phyloP scores from a whole-genome alignment of 2,113 vertebrate species.

The Phaethon lepturus region DNA sequence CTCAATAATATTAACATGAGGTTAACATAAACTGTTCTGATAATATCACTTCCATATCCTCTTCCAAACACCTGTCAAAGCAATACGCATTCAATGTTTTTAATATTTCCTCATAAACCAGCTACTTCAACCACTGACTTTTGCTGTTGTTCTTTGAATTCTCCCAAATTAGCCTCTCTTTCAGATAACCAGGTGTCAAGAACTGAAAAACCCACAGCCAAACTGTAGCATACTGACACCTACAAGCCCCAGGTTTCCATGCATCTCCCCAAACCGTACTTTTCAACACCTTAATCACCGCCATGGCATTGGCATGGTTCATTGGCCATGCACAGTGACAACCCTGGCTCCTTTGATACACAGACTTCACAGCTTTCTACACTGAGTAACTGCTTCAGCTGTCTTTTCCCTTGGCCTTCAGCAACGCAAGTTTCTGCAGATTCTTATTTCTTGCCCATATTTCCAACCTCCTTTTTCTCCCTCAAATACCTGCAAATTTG shows the following conservation, averaged over 20 bases:
- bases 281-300: not conserved
- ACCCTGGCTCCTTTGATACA: not conserved
- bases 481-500: not conserved
- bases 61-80: conserved; percentile 48
- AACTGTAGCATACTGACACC: not conserved
- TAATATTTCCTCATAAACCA: not conserved
- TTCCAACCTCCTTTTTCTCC: not conserved
- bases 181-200: not conserved
- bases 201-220: not conserved
- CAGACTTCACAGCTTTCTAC: not conserved
- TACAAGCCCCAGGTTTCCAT: not conserved
- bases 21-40: not conserved
- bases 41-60: not conserved
- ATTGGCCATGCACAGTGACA: not conserved
- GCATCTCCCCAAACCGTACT: not conserved
- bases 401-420: not conserved
- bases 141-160: not conserved
- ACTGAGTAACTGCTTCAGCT: not conserved
- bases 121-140: not conserved
- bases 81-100: not conserved
- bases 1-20: not conserved
- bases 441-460: not conserved
- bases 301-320: rapidly evolving
- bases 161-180: not conserved
- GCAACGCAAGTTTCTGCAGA: not conserved